Evolutionary conservation across 1,140 invertebrate species (phyloP), one percentile per base, ranked within the genome.

Genomic region (Chlorops oryzae): DNA sequence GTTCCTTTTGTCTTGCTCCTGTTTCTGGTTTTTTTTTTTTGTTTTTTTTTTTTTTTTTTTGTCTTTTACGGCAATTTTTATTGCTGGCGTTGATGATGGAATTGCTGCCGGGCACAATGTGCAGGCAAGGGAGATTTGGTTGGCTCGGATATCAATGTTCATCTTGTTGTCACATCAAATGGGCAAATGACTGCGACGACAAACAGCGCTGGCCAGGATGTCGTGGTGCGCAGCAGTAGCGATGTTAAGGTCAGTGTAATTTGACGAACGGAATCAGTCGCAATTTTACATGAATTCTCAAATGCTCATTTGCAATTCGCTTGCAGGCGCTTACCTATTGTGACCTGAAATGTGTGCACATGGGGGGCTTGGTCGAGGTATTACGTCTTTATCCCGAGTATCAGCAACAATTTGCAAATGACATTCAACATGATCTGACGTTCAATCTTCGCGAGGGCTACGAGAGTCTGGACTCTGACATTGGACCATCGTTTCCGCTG

Each of bases 361-460:
- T 95, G 76, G 81, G 82, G 38, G 92, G 92, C 2, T 76, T 96
- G 7, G 81, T 92, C n/a, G 91, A 95, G 54, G 90, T 93, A 0
- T 75, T 97, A 3, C 77, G 88, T 6, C 73, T 96, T 0, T 97
- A 97, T 72, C 92, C 92, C 0, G 92, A 96, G 70, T 96, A 94
- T 72, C 90, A 93, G 57, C 88, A 92, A 62, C 83, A 90, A 71
- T 96, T 96, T 70, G 84, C 88, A 21, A 83, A 92, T 52, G 93
- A 96, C 63, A 93, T 97, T 58, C 88, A 92, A 61, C 93, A 96
- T 65, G 93, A 97, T 73, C 79, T 97, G 37, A 96, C 93, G 0
- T 96, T 92, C 73, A 98, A 97, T 73, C 78, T 98, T 18, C 77
- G 93, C 20, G 93, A 97, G 73, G 92, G 92, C 1, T 94, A 92